Base-by-base conservation (phyloP, 2,113 vertebrate genomes). In the Lipophrys pholis region DNA sequence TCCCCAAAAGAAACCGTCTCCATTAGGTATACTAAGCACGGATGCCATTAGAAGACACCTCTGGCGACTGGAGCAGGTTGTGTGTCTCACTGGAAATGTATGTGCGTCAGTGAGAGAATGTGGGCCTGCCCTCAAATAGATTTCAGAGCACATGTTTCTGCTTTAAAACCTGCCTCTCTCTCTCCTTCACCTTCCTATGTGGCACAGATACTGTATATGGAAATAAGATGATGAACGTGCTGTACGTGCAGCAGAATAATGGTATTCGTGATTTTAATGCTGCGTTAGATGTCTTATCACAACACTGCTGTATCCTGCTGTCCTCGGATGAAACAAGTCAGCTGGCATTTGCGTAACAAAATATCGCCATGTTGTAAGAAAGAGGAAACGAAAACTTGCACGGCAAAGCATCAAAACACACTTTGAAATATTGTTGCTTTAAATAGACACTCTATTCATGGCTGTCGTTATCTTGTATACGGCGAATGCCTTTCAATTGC, bases 51-150 rank as follows among this genome's bases (percentile, higher is more conserved):
- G 56, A 50, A 75, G 70, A 78, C n/a, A 41, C 38, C 75, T 76
- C 58, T 60, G 54, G 77, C 51, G 65, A 78, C 65, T 30, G 45
- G 84, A 80, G 51, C 59, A 75, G 72, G 79, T 79, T 84, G 60
- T 38, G 64, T 67, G 83, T 85, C 87, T 88, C 88, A 39, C 74
- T 82, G 86, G 88, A 84, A 89, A 85, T 80, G 66, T 54, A 81
- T 87, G 75, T 91, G 84, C 82, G 85, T 92, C 91, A 90, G 72
- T 83, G 63, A 73, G 85, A 91, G 85, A 88, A 88, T 81, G 71
- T 78, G 84, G 84, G 87, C 79, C 85, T 86, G 81, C 81, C 86
- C 72, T 88, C 76, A 87, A 87, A 90, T 90, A 88, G 89, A 87
- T 61, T 68, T 84, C 66, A 43, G 69, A 81, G 68, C 81, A 76